Conservation (phyloP, 2,113 vertebrate species). For the Morone chrysops region DNA sequence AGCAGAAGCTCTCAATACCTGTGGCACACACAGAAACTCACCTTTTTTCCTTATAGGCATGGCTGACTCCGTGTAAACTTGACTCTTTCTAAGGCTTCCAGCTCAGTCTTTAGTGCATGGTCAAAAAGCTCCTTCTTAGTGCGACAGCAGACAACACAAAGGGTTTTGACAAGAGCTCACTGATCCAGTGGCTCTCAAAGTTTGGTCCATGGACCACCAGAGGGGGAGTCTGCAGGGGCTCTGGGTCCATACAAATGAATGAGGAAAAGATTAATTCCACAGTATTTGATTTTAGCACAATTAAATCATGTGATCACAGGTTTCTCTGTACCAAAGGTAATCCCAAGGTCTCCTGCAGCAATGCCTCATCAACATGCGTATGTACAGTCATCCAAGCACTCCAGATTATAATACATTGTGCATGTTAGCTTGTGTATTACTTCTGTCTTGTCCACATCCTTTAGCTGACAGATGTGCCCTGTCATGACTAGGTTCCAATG, state of each 20-base stretch:
- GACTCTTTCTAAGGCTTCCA: conserved; percentile 23
- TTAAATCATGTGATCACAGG: not conserved
- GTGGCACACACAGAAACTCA: conserved; percentile 62
- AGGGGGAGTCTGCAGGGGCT: not conserved
- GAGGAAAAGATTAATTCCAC: not conserved
- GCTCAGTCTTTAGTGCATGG: conserved; percentile 48
- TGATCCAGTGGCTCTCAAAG: not conserved
- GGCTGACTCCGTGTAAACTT: conserved; percentile 48
- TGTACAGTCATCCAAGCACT: not conserved
- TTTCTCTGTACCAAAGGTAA: conserved; percentile 17
- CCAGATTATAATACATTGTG: conserved; percentile 25
- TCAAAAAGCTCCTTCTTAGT: conserved; percentile 8
- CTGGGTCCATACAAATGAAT: not conserved
- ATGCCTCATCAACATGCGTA: not conserved
- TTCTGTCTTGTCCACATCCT: conserved; percentile 19
- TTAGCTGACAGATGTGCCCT: conserved; percentile 32
- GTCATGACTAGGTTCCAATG: conserved; percentile 37
- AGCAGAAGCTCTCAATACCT: not conserved
- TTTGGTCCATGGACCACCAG: conserved; percentile 3
- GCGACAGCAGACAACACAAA: not conserved
- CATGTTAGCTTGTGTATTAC: not conserved
- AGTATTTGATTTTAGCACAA: not conserved
- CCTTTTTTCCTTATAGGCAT: conserved; percentile 85
- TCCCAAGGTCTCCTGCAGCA: not conserved
- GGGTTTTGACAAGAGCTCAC: not conserved